phyloP scores from a whole-genome alignment of 1,140 invertebrate species.

The Brachionus sp. region DNA sequence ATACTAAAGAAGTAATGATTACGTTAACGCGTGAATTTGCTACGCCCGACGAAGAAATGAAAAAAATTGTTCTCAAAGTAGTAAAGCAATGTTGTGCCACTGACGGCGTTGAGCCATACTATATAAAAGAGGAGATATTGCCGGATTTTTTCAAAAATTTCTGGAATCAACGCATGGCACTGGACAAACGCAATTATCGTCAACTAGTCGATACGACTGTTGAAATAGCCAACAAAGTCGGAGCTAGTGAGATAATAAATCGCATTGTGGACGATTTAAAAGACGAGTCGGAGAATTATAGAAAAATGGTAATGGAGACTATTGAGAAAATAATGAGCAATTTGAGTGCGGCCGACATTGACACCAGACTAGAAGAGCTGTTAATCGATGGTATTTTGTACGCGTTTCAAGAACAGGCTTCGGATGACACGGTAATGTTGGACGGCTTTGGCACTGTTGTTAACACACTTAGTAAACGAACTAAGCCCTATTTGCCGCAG shows the following conservation, averaged over 20 bases:
- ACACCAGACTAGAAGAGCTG: slow-evolving; percentile 93
- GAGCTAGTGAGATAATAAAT: slow-evolving; percentile 95
- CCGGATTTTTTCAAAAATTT: slow-evolving; percentile 99
- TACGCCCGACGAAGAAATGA: slow-evolving; percentile 99
- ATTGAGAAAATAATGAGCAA: slow-evolving; percentile 98
- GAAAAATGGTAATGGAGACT: slow-evolving; percentile 99
- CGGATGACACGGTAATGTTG: slow-evolving; percentile 99
- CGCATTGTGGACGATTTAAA: slow-evolving; percentile 97
- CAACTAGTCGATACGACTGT: slow-evolving; percentile 98
- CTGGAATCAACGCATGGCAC: slow-evolving; percentile 99
- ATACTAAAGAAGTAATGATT: slow-evolving; percentile 98
- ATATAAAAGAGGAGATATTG: slow-evolving; percentile 97
- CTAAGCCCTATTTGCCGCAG: slow-evolving; percentile 96
- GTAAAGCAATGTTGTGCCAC: slow-evolving; percentile 99
- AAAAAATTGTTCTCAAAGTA: slow-evolving; percentile 98
- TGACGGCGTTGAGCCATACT: slow-evolving; percentile 97
- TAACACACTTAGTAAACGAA: slow-evolving; percentile 90
- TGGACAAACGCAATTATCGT: slow-evolving; percentile 93
- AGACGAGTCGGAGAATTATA: slow-evolving; percentile 98
- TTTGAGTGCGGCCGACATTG: slow-evolving; percentile 93
- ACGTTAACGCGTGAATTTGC: slow-evolving; percentile 98
- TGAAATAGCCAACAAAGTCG: slow-evolving; percentile 95
- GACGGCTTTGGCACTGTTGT: slow-evolving; percentile 99
- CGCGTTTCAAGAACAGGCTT: slow-evolving; percentile 98
- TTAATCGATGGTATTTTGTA: slow-evolving; percentile 98